Evolutionary conservation across 2,113 vertebrate species (phyloP).

Genomic region (Vulpes lagopus): DNA sequence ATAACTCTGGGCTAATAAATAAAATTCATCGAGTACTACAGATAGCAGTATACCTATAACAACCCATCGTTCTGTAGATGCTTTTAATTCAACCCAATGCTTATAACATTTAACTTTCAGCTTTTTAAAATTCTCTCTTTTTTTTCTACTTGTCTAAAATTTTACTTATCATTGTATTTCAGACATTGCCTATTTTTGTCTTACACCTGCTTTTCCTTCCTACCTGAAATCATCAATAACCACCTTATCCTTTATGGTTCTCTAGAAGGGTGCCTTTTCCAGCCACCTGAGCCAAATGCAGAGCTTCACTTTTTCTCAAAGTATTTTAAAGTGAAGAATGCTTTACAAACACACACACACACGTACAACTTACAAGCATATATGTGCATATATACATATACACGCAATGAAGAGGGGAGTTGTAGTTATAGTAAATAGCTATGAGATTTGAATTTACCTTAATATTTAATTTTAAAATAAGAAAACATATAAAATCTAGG

Average conservation of each 20-base stretch:
- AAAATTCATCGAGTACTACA: background rate
- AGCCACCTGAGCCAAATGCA: background rate
- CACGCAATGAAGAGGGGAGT: background rate
- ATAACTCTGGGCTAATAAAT: background rate
- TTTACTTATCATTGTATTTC: background rate
- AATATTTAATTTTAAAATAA: background rate
- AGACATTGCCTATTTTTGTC: background rate
- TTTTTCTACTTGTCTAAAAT: slow-evolving; percentile 1
- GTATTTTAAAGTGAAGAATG: background rate
- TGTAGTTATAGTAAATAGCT: background rate
- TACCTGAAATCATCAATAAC: background rate
- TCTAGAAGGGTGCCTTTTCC: background rate
- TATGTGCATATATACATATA: background rate
- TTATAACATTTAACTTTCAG: background rate
- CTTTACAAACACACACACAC: background rate
- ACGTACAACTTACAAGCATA: background rate
- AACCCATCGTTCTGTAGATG: background rate
- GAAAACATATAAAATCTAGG: background rate
- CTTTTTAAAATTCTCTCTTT: background rate
- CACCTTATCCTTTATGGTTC: background rate
- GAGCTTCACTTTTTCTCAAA: background rate
- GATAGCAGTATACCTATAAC: background rate
- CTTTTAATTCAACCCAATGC: background rate
- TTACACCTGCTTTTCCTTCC: background rate
- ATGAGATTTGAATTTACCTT: background rate